Evolutionary conservation across 2,888 invertebrate genomes (phyloP).

Genomic region (Cyclophora albipunctata): DNA sequence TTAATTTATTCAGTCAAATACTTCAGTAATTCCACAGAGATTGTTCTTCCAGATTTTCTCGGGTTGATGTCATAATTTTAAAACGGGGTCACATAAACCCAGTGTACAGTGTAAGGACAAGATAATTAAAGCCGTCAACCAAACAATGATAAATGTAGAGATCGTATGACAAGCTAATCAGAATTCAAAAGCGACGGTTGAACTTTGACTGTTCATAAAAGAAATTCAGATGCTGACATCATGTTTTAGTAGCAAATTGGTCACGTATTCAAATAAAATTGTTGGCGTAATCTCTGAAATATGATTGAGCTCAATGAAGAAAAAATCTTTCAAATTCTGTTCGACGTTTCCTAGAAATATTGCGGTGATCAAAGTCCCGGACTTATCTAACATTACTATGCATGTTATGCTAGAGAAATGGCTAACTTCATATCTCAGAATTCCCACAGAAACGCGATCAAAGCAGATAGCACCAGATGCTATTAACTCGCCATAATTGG

Average conservation of each 20-base stretch:
- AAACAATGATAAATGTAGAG: constrained; percentile 54
- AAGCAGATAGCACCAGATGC: no score
- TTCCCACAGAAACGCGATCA: no score
- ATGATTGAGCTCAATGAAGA: background rate
- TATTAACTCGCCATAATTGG: no score
- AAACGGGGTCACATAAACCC: constrained; percentile 46
- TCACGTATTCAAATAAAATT: constrained; percentile 20
- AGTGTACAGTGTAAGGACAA: constrained; percentile 51
- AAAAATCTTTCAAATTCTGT: no score
- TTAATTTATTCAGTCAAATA: background rate
- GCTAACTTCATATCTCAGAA: no score
- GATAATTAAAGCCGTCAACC: constrained; percentile 55
- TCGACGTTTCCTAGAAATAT: no score
- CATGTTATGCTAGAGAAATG: no score
- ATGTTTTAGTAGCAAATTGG: constrained; percentile 17
- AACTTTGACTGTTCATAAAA: constrained; percentile 54
- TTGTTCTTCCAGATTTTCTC: constrained; percentile 16
- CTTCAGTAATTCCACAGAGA: background rate
- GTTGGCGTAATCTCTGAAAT: constrained; percentile 16
- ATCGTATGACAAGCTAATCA: constrained; percentile 49
- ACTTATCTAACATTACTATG: no score
- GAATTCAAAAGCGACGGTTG: constrained; percentile 58
- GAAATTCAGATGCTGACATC: constrained; percentile 11
- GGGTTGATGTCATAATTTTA: constrained; percentile 26
- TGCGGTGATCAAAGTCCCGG: no score